These are phyloP conservation scores for Megaceryle alcyon DNA, from an alignment of 2,797 vertebrate species.

Conservation along the genomic window DNA sequence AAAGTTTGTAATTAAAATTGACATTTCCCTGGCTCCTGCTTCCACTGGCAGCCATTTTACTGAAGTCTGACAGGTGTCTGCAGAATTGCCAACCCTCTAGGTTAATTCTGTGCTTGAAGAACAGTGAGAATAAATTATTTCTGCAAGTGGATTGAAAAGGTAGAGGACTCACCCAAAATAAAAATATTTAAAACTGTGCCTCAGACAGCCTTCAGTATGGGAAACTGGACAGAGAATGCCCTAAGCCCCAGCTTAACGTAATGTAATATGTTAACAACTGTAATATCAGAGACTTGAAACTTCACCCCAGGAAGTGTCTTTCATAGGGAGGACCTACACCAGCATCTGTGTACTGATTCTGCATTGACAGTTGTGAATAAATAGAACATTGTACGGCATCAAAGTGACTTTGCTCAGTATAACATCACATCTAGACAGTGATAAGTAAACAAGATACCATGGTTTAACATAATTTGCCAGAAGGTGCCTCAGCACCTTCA, in stretches of 20 bases:
- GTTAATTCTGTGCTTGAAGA: background rate
- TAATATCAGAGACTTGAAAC: background rate
- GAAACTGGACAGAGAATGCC: background rate
- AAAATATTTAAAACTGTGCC: background rate
- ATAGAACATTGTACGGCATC: background rate
- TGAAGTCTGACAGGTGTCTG: background rate
- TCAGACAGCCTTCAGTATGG: background rate
- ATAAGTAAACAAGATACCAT: background rate
- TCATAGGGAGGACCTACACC: background rate
- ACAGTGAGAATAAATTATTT: constrained; percentile 11
- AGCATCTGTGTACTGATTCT: background rate
- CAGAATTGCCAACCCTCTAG: background rate
- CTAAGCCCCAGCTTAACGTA: background rate
- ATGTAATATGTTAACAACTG: background rate
- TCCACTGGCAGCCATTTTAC: background rate
- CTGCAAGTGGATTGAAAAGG: background rate
- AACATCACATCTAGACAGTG: background rate
- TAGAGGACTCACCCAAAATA: background rate
- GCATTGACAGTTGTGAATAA: background rate
- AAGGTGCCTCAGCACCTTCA: background rate
- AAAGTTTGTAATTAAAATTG: constrained; percentile 11
- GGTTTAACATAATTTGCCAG: background rate
- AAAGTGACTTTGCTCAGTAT: background rate
- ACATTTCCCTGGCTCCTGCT: background rate
- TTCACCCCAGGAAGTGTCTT: background rate